Percentiles rank a stretch among this genome's conserved stretches.
Evolutionary conservation across 2,888 invertebrate genomes (phyloP).

Genomic region (Lithosia quadra): DNA sequence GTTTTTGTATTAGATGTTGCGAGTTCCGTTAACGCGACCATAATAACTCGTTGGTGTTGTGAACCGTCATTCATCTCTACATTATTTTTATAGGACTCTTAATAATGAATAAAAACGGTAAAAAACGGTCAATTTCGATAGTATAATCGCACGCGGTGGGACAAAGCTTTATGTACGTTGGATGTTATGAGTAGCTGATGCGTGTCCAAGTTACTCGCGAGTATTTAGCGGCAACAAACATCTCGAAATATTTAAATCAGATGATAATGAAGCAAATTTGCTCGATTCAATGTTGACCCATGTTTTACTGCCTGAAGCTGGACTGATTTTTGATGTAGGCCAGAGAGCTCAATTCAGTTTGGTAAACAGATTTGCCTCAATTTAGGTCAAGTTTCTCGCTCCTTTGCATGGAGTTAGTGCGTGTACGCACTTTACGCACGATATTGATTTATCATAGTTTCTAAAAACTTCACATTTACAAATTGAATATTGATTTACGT

Average conservation of each 20-base stretch:
- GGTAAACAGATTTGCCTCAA: conserved; percentile 7
- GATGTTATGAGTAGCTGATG: conserved; percentile 7
- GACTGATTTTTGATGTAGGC: conserved; percentile 3
- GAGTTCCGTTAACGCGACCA: neutral
- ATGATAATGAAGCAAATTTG: neutral
- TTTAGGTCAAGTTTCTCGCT: neutral
- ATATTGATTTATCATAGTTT: conserved; percentile 1
- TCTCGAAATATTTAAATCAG: neutral
- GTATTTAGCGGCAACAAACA: conserved; percentile 1
- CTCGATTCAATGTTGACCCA: neutral
- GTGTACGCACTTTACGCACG: no score
- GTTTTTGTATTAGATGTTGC: conserved; percentile 7
- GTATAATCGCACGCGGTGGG: conserved; percentile 17
- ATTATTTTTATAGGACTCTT: conserved; percentile 1
- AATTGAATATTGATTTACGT: neutral
- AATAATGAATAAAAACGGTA: neutral
- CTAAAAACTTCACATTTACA: conserved; percentile 5
- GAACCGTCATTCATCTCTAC: conserved; percentile 3
- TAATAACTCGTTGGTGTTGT: conserved; percentile 15
- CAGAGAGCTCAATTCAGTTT: neutral
- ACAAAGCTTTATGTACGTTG: conserved; percentile 13
- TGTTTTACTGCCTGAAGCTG: neutral
- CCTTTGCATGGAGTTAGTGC: conserved; percentile 2
- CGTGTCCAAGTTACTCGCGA: neutral
- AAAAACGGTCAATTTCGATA: neutral